Evolutionary conservation across 2,797 vertebrate genomes (phyloP), one percentile per base, ranked within the genome.

Genomic region (Monodelphis domestica): DNA sequence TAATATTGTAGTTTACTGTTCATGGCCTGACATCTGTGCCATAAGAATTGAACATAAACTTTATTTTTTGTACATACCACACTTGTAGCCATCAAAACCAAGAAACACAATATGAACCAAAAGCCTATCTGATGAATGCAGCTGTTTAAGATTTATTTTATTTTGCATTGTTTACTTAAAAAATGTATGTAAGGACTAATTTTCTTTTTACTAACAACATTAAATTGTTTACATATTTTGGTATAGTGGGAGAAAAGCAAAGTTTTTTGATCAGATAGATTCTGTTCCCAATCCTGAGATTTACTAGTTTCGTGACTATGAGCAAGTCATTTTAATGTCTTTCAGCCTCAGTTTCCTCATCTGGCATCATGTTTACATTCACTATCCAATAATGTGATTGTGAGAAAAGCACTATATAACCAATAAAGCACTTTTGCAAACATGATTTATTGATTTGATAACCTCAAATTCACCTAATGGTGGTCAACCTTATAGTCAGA

Each of bases 121-220:
- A 87, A 78, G 78, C 45, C 0, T 63, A 17, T 6, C 6, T 38
- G 38, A 45, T 52, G 33, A 93, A 33, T 87, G 1, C n/a, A 17
- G 21, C 55, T 26, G 59, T 93, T 59, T 45, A 78, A 59, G 70
- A 52, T 15, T 28, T 5, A 33, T 87, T 95, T 92, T 95, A 55
- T 92, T 94, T 93, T 89, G 45, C 56, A 87, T 12, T 53, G 0
- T 90, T 92, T 5, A 94, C 54, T 88, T 56, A 93, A 87, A 90
- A 53, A 56, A 90, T 91, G 24, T 93, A 54, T 52, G 45, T 92
- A 15, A 55, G 9, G 21, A 90, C 26, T 92, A 38, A 14, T 92
- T 89, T 50, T 54, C 45, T 93, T 90, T 96, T 90, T 12, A 57
- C 5, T 53, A 26, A 56, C 38, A 92, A 53, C 5, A 59, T 59